Percentiles rank a stretch among this genome's conserved stretches.
Conservation (phyloP, 2,888 invertebrate genomes). For the Callyntrura sp. region DNA sequence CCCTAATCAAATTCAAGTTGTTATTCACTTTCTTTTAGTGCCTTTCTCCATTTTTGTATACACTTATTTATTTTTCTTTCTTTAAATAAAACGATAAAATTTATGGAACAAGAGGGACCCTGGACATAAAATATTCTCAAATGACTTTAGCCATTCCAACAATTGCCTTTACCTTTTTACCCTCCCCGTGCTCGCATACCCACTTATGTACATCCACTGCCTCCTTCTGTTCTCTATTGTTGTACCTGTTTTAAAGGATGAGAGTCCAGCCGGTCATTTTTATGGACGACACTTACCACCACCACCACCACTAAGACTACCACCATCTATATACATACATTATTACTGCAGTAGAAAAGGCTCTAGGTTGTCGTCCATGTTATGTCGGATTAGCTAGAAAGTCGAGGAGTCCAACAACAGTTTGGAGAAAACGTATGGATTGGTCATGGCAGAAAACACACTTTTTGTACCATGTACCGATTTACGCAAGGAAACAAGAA, state of each 20-base stretch:
- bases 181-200: neutral
- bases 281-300: constrained; percentile 52
- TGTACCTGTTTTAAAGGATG: constrained; percentile 30
- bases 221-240: neutral
- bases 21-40: constrained; percentile 5
- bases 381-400: constrained; percentile 54
- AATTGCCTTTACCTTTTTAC: constrained; percentile 28
- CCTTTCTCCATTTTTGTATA: constrained; percentile 2
- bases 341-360: constrained; percentile 34
- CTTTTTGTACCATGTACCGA: constrained; percentile 7
- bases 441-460: neutral
- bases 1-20: constrained; percentile 29
- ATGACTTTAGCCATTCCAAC: constrained; percentile 52
- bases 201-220: neutral
- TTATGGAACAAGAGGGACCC: constrained; percentile 41
- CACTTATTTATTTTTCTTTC: constrained; percentile 51
- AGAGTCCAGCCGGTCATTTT: constrained; percentile 47
- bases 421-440: constrained; percentile 32
- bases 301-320: constrained; percentile 11
- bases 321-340: constrained; percentile 14
- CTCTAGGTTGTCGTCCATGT: constrained; percentile 31
- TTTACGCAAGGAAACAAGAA: constrained; percentile 4
- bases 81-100: constrained; percentile 46
- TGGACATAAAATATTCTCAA: constrained; percentile 52
- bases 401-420: constrained; percentile 17